phyloP scores from a whole-genome alignment of 2,113 vertebrate genomes.

The Prolemur simus region DNA sequence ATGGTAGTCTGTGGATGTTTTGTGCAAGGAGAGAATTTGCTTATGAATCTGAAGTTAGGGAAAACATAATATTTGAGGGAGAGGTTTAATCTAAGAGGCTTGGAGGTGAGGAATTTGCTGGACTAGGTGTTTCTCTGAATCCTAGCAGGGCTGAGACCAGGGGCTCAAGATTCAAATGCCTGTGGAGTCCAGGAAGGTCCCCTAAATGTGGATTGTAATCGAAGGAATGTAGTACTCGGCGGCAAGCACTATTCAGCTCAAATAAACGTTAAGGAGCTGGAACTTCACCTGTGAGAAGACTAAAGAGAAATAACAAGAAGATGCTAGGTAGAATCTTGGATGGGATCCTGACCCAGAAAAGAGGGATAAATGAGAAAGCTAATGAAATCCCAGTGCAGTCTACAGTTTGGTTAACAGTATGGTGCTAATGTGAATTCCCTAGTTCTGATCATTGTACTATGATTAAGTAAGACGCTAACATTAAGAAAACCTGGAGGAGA shows the following conservation, averaged over 20 bases:
- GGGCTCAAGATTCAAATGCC: background rate
- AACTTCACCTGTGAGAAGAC: background rate
- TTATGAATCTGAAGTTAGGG: background rate
- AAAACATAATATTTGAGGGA: background rate
- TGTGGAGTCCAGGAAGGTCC: background rate
- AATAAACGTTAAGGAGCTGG: background rate
- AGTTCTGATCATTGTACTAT: no score
- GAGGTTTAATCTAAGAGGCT: background rate
- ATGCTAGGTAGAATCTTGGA: no score
- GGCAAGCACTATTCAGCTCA: background rate
- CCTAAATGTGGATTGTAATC: rapidly evolving
- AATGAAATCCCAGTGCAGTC: rapidly evolving
- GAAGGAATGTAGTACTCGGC: no score
- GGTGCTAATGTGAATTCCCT: no score
- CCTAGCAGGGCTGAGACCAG: rapidly evolving
- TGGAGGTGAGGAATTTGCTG: background rate
- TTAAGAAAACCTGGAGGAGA: background rate
- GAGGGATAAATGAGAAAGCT: background rate
- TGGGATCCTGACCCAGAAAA: background rate
- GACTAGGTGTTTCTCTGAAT: background rate
- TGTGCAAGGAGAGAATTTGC: background rate
- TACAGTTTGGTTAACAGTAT: no score
- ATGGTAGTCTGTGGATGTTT: background rate
- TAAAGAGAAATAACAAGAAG: background rate
- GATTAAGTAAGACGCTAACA: background rate